These are phyloP conservation scores for Deroptyus accipitrinus DNA, from an alignment of 2,113 vertebrate species.

Conservation along the genomic window DNA sequence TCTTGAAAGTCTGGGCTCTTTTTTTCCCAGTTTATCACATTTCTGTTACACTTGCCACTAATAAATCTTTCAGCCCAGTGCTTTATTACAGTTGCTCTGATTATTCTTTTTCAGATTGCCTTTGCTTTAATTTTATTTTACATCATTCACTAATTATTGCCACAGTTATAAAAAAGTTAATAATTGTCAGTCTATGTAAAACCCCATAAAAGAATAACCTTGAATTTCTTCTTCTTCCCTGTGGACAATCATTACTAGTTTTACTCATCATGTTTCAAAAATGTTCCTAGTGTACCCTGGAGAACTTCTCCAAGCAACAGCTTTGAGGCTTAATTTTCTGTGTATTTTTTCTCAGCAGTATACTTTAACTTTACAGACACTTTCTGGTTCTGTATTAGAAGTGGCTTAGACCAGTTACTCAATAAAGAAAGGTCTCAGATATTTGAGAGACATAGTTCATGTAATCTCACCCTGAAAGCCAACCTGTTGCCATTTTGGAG, in stretches of 20 bases:
- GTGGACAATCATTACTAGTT: background rate
- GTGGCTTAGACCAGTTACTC: background rate
- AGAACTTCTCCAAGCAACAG: background rate
- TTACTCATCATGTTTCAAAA: background rate
- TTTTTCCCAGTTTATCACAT: background rate
- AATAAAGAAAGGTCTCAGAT: background rate
- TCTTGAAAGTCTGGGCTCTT: background rate
- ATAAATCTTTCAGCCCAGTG: background rate
- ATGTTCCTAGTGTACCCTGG: background rate
- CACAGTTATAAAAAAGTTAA: background rate
- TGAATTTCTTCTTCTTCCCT: background rate
- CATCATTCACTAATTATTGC: background rate
- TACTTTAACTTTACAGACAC: background rate
- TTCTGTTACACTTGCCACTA: background rate
- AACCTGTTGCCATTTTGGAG: background rate
- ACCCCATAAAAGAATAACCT: background rate
- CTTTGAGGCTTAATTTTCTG: background rate
- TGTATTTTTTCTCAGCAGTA: background rate
- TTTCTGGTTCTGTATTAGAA: background rate
- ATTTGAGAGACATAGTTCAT: background rate
- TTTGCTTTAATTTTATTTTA: background rate
- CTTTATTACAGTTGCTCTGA: background rate
- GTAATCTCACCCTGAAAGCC: background rate
- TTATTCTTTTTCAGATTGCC: background rate
- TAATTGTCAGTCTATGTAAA: background rate